These are phyloP conservation scores for Andricus quercusramuli DNA, from an alignment of 2,888 invertebrate genomes.

Conservation along the genomic window DNA sequence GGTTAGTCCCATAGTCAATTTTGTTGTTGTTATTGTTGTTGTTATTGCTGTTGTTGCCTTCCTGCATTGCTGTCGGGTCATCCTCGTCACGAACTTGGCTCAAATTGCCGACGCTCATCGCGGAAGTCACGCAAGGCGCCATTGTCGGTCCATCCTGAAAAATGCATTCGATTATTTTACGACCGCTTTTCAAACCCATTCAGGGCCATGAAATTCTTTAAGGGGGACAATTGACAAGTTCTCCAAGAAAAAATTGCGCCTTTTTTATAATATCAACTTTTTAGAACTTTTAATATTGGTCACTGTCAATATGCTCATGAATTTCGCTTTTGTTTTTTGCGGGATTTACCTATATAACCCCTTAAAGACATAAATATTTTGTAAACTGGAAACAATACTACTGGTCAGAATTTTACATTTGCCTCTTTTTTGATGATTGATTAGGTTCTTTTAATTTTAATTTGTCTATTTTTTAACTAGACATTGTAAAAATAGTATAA, in stretches of 20 bases:
- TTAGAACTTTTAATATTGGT: too few relatives aligned
- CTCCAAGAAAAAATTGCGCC: too few relatives aligned
- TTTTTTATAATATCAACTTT: too few relatives aligned
- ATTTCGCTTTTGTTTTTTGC: too few relatives aligned
- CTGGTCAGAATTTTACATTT: too few relatives aligned
- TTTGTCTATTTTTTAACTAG: too few relatives aligned
- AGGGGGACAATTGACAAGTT: too few relatives aligned
- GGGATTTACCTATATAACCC: neutral
- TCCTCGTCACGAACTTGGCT: slow-evolving; percentile 68
- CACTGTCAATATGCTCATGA: too few relatives aligned
- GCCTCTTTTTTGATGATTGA: too few relatives aligned
- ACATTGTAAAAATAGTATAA: too few relatives aligned
- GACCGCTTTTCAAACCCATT: neutral
- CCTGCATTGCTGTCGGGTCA: slow-evolving; percentile 57
- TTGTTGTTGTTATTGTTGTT: slow-evolving; percentile 51
- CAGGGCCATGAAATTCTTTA: neutral
- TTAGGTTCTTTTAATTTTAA: too few relatives aligned
- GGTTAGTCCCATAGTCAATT: slow-evolving; percentile 65
- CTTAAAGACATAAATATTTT: neutral
- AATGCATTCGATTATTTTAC: slow-evolving; percentile 31
- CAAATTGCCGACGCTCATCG: slow-evolving; percentile 72
- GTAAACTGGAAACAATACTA: neutral
- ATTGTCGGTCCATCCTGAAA: slow-evolving; percentile 67
- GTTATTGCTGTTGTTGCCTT: slow-evolving; percentile 48
- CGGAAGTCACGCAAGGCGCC: slow-evolving; percentile 72